Base-by-base conservation (phyloP, 1,140 invertebrate genomes). In the Drosophila nigromelanica region DNA sequence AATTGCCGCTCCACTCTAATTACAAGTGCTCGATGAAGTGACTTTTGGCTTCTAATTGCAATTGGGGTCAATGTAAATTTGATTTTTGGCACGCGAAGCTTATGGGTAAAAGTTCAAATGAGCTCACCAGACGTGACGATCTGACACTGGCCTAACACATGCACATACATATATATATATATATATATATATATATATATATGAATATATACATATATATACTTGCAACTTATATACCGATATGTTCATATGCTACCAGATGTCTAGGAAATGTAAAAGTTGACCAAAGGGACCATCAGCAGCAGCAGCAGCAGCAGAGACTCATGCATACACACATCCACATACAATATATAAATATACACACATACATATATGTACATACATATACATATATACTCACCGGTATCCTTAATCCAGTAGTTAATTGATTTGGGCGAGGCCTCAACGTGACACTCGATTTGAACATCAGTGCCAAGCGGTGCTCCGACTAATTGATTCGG, bases 401-500 rank as follows among this genome's bases (percentile, higher is more conserved):
- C 95, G 69, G 94, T 94, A 89, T 96, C 95, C 92, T 94, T 94
- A 78, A 95, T 94, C 97, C 97, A 98, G 92, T 96, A 97, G 93
- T 97, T 97, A 92, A 97, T 96, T 67, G 96, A 96, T 92, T 95
- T 96, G 6, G 97, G 97, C 59, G 95, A 97, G 7, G 97, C 97
- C 91, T 98, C 97, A 24, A 98, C 96, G 86, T 95, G 94, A 92
- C 97, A 98, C 92, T 98, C 97, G 55, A 98, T 93, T 11, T 95
- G 95, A 60, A 98, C 96, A 91, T 97, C 95, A 68, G 96, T 97
- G 48, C 96, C 95, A 54, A 97, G 92, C n/a, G 96, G 96, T 47
- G 96, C 97, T 8, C 96, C 96, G 33, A 98, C 95, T 86, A 98
- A 93, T 93, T 98, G 96, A 93, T 97, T 97, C 37, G 96, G 96